Conservation (phyloP, 1,140 invertebrate species). For the Drosophila navojoa region DNA sequence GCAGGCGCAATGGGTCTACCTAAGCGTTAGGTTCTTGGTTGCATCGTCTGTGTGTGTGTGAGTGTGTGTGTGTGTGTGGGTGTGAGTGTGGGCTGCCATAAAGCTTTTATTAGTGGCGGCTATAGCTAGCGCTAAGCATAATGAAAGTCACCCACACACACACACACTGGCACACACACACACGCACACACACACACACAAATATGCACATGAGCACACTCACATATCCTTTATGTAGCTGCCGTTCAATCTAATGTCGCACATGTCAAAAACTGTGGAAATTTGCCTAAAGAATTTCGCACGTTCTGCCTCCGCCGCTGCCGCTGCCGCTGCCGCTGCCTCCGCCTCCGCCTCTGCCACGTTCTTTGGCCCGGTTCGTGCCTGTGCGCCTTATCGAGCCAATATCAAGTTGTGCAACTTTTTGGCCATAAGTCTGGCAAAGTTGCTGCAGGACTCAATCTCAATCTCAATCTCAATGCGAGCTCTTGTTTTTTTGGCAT, state of each 20-base stretch:
- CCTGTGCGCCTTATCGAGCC: conserved; percentile 67
- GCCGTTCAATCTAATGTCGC: conserved; percentile 75
- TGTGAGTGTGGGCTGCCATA: conserved; percentile 46
- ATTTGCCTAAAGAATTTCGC: conserved; percentile 66
- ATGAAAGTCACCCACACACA: conserved; percentile 47
- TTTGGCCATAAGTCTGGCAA: conserved; percentile 47
- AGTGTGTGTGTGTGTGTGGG: conserved; percentile 14
- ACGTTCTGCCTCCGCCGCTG: conserved; percentile 48
- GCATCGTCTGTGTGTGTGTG: neutral
- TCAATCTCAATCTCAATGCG: too few species aligned
- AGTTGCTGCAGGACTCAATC: conserved; percentile 23
- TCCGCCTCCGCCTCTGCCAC: neutral
- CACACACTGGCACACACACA: conserved; percentile 10
- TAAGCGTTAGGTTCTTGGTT: neutral
- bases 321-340: neutral
- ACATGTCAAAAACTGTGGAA: conserved; percentile 76
- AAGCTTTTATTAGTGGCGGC: conserved; percentile 71
- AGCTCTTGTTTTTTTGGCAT: neutral
- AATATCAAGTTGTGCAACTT: conserved; percentile 54
- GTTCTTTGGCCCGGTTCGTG: conserved; percentile 35
- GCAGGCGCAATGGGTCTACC: conserved; percentile 8
- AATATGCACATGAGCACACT: conserved; percentile 4
- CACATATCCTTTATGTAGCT: conserved; percentile 44
- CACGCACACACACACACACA: conserved; percentile 4
- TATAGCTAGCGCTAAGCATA: conserved; percentile 38